A percentile compares a stretch with the other conserved stretches of the same genome.
Evolutionary conservation across 2,113 vertebrate genomes (phyloP).

Genomic region (Callospermophilus lateralis): DNA sequence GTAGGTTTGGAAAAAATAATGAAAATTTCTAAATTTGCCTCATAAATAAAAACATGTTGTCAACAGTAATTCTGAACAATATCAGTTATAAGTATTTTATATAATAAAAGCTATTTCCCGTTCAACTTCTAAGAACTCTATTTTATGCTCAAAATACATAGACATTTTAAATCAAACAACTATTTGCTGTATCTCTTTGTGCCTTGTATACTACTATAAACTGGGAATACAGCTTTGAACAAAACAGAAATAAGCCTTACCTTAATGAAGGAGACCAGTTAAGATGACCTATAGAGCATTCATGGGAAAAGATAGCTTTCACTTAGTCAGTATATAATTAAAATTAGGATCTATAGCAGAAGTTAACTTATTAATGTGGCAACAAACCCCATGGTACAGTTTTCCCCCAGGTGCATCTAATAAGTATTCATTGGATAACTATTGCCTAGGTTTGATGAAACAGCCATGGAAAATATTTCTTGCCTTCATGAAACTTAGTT

Average conservation of each 20-base stretch:
- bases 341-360: background rate
- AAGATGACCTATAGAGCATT: background rate
- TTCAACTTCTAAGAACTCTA: background rate
- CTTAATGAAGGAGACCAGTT: background rate
- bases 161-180: background rate
- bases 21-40: background rate
- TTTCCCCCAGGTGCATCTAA: background rate
- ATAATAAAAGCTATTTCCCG: conserved; percentile 14
- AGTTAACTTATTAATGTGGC: background rate
- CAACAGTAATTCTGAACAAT: background rate
- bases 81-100: background rate
- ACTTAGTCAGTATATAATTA: conserved; percentile 14
- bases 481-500: background rate
- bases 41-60: background rate
- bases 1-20: background rate
- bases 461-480: background rate
- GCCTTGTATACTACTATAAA: background rate
- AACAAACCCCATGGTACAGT: background rate
- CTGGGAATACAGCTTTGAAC: background rate
- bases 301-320: background rate
- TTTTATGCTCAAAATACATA: background rate
- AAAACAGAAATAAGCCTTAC: background rate
- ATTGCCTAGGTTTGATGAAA: background rate
- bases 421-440: background rate
- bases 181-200: background rate